These are phyloP conservation scores for Drosophila mojavensis DNA, from an alignment of 1,140 invertebrate species.

Conservation along the genomic window DNA sequence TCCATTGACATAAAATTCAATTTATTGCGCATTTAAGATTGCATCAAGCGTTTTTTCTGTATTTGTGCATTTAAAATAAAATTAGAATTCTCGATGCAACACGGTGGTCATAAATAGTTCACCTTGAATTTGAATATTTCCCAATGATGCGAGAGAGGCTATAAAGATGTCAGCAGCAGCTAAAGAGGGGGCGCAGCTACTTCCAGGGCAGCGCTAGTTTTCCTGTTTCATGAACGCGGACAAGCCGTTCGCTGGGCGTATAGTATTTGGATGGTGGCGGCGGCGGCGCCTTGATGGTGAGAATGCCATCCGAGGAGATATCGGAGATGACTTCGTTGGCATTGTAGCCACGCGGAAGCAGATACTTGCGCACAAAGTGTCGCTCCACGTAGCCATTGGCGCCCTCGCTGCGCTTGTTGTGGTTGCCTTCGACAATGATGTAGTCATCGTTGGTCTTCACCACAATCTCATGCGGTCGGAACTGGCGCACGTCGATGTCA, in stretches of 20 bases:
- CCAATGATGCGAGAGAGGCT: neutral
- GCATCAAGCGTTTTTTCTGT: slow-evolving; percentile 35
- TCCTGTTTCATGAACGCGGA: slow-evolving; percentile 74
- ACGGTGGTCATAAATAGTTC: slow-evolving; percentile 66
- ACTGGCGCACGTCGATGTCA: slow-evolving; percentile 93
- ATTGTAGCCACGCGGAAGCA: slow-evolving; percentile 85
- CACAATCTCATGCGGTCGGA: slow-evolving; percentile 93
- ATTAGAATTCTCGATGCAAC: slow-evolving; percentile 53
- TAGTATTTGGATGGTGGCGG: slow-evolving; percentile 81
- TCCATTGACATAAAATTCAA: slow-evolving; percentile 20
- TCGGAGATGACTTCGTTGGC: slow-evolving; percentile 90
- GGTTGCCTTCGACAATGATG: slow-evolving; percentile 91
- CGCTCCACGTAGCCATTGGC: slow-evolving; percentile 89
- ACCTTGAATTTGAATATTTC: slow-evolving; percentile 56
- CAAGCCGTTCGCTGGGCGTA: slow-evolving; percentile 60
- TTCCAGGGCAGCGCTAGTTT: slow-evolving; percentile 78
- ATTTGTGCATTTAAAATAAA: slow-evolving; percentile 50
- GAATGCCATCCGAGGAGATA: slow-evolving; percentile 90
- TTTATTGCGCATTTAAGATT: slow-evolving; percentile 75
- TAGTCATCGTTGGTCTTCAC: slow-evolving; percentile 93
- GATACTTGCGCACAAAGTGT: slow-evolving; percentile 89
- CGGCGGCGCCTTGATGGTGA: slow-evolving; percentile 89
- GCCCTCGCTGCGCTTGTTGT: slow-evolving; percentile 91
- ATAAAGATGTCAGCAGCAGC: no score
- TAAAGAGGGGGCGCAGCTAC: slow-evolving; percentile 22